A percentile compares a stretch with the other conserved stretches of the same genome.
These are phyloP conservation scores for Ecdyonurus torrentis DNA, from an alignment of 2,888 invertebrate species.

Conservation along the genomic window DNA sequence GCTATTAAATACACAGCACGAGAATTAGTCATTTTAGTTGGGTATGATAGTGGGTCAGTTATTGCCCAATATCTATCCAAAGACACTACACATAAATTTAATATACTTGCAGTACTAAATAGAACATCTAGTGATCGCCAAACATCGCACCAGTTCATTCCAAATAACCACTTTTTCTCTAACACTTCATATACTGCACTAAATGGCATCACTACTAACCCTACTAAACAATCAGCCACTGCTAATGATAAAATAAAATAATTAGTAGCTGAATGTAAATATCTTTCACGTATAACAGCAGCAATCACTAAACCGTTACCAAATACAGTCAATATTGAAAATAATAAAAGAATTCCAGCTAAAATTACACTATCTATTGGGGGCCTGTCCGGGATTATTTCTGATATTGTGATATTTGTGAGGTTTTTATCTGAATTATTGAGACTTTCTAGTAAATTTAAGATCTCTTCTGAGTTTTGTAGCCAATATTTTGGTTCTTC, in stretches of 20 bases:
- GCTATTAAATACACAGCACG: slow-evolving; percentile 78
- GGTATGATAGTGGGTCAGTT: slow-evolving; percentile 95
- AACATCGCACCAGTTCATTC: slow-evolving; percentile 90
- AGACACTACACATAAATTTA: slow-evolving; percentile 93
- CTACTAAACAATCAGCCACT: slow-evolving; percentile 90
- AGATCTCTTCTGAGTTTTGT: too few species aligned
- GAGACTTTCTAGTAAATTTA: too few species aligned
- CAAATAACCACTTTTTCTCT: slow-evolving; percentile 86
- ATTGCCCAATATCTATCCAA: slow-evolving; percentile 97
- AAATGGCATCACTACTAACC: slow-evolving; percentile 95
- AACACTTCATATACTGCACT: slow-evolving; percentile 72
- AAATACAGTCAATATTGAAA: slow-evolving; percentile 84
- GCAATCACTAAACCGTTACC: slow-evolving; percentile 90
- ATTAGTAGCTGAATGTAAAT: slow-evolving; percentile 92
- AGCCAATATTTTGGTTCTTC: too few species aligned
- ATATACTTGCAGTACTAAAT: slow-evolving; percentile 92
- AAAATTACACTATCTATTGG: slow-evolving; percentile 25
- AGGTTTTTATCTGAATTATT: too few species aligned
- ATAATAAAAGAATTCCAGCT: slow-evolving; percentile 65
- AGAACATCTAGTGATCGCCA: slow-evolving; percentile 96
- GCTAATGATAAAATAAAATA: slow-evolving; percentile 95
- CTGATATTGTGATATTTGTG: too few species aligned
- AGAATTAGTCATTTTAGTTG: slow-evolving; percentile 80
- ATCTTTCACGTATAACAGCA: slow-evolving; percentile 82
- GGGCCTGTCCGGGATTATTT: too few species aligned